Percentiles rank a stretch among this genome's conserved stretches.
These are phyloP conservation scores for Thysanoteuthis rhombus DNA, from an alignment of 2,888 invertebrate species.

Conservation along the genomic window DNA sequence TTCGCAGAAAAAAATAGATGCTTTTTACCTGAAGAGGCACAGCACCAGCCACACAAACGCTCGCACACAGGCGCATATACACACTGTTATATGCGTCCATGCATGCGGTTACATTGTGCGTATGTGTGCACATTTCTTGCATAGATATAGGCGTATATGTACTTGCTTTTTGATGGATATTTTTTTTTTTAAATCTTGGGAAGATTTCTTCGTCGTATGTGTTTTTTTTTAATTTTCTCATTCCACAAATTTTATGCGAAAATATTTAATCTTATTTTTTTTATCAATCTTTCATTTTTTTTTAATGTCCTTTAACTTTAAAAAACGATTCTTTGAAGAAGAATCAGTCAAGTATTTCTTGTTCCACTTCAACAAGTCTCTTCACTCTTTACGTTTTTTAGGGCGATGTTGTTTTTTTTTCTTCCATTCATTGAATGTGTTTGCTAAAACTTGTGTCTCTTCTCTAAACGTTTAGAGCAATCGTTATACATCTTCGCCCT, in stretches of 20 bases:
- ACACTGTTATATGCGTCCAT: not conserved
- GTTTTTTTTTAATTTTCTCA: not conserved
- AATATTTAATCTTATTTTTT: not conserved
- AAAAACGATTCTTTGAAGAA: not conserved
- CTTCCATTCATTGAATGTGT: not conserved
- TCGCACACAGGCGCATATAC: not conserved
- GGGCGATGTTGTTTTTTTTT: not conserved
- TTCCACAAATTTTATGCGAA: not conserved
- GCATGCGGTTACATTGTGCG: too few species aligned
- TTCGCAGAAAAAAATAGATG: not conserved
- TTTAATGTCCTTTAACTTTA: not conserved
- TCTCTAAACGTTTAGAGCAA: not conserved
- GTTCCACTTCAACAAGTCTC: not conserved
- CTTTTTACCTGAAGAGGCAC: not conserved
- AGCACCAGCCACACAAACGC: not conserved
- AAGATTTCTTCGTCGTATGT: not conserved
- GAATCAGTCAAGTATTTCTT: not conserved
- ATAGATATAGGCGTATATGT: too few species aligned
- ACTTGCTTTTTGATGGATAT: too few species aligned
- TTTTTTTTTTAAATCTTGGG: not conserved
- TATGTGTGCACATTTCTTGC: too few species aligned
- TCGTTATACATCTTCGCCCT: slow-evolving; percentile 61
- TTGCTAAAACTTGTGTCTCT: not conserved
- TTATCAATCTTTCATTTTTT: not conserved
- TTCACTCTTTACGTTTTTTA: too few species aligned